Percentiles rank a stretch among this genome's conserved stretches.
phyloP scores from a whole-genome alignment of 2,888 invertebrate species.

The Podotricha telesiphe region DNA sequence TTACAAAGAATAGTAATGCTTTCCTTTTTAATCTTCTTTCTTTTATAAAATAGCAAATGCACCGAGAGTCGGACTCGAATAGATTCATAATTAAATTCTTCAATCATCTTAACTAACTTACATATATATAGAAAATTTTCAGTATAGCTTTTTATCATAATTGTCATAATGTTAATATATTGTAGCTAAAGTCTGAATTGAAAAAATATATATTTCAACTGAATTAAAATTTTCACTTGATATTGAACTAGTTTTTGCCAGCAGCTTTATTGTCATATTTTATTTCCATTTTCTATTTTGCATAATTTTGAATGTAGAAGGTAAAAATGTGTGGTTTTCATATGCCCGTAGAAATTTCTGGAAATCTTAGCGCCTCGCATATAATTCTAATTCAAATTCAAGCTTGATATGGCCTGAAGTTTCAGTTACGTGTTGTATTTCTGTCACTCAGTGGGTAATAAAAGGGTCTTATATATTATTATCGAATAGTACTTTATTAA shows the following conservation, averaged over 20 bases:
- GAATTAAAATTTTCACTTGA: neutral
- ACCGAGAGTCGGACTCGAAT: neutral
- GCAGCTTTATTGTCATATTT: neutral
- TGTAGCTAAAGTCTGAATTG: neutral
- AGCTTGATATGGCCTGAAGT: too few species aligned
- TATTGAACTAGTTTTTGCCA: neutral
- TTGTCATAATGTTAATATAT: neutral
- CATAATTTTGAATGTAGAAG: too few species aligned
- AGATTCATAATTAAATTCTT: slow-evolving; percentile 1
- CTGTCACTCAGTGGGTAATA: too few species aligned
- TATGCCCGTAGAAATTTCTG: too few species aligned
- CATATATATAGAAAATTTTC: slow-evolving; percentile 2
- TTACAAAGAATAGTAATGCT: neutral
- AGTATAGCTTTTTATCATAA: neutral
- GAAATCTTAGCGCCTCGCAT: too few species aligned
- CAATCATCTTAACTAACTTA: slow-evolving; percentile 3
- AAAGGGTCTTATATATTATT: too few species aligned
- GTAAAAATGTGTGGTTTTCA: too few species aligned
- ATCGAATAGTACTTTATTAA: too few species aligned
- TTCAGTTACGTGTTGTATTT: too few species aligned
- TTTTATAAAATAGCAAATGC: slow-evolving; percentile 5
- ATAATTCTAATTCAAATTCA: too few species aligned
- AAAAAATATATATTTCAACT: neutral
- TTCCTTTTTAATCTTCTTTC: neutral
- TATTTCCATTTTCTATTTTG: too few species aligned